These are phyloP conservation scores for Cataglyphis rosenhaueri DNA, from an alignment of 2,888 invertebrate genomes.

Conservation along the genomic window DNA sequence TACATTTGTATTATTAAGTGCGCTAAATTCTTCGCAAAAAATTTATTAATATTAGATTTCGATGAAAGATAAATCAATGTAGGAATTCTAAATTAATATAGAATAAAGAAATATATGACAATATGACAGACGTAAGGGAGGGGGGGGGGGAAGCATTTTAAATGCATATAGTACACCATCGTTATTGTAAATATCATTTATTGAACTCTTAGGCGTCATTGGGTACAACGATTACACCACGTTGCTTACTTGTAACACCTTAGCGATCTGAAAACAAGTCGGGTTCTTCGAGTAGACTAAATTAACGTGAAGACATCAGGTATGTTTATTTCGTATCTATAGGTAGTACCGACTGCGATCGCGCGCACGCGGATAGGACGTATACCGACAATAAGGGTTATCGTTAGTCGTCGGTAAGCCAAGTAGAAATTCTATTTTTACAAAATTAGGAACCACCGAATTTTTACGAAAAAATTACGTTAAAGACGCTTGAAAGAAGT, in stretches of 20 bases:
- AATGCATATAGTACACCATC: neutral
- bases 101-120: neutral
- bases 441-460: constrained; percentile 73
- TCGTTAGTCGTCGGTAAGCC: constrained; percentile 56
- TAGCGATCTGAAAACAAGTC: constrained; percentile 70
- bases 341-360: constrained; percentile 58
- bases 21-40: neutral
- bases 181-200: constrained; percentile 76
- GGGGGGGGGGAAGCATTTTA: neutral
- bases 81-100: neutral
- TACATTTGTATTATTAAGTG: too few relatives aligned
- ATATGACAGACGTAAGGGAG: neutral
- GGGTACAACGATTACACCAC: constrained; percentile 77
- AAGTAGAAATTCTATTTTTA: constrained; percentile 46
- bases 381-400: constrained; percentile 53
- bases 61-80: neutral
- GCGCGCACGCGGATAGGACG: constrained; percentile 57
- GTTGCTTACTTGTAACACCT: constrained; percentile 76
- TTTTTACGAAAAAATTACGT: constrained; percentile 52
- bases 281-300: constrained; percentile 58
- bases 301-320: constrained; percentile 64
- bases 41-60: neutral
- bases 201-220: constrained; percentile 77
- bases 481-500: constrained; percentile 65
- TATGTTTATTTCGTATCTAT: constrained; percentile 64